Base-by-base conservation (phyloP, 2,888 invertebrate genomes). In the Andrena bicolor region DNA sequence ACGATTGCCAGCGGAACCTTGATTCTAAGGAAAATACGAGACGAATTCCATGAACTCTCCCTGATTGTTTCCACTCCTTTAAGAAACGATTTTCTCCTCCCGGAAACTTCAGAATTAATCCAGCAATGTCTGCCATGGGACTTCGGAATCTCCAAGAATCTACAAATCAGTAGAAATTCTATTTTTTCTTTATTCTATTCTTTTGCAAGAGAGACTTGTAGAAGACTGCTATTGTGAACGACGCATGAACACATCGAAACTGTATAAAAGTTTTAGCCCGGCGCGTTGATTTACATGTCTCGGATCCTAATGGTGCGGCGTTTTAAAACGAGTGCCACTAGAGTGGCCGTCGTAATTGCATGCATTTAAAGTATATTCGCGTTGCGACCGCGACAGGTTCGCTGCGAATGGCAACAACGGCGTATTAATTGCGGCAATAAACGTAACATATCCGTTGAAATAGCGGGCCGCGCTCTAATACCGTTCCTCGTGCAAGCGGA, bases 341-440 rank as follows among this genome's bases (percentile, higher is more conserved):
- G 28, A 56, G 48, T 58, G 65, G 16, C 69, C 65, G 20, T 10
- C 28, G 65, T n/a, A 48, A 74, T 70, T 61, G 70, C 61, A 23
- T 61, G 51, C 70, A 63, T 81, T 82, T 66, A 56, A 75, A 63
- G n/a, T 60, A 70, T 79, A 80, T 80, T 79, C 79, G 71, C 79
- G 73, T 81, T 79, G 60, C 60, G 72, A 72, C 49, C 26, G 48
- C n/a, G 16, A 56, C 23, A 26, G 26, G 61, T n/a, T 77, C 32
- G 10, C 26, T 23, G 64, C 32, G 68, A 66, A 76, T 63, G 76
- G 64, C 60, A 28, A 74, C 73, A 26, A 49, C 69, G 16, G 7
- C 8, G n/a, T 74, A 79, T 79, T 82, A 80, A 80, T 82, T 51
- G 13, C 65, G 28, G 53, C 70, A 56, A 65, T 80, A 66, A 80